Conservation (phyloP, 2,797 vertebrate species). For the Rhabdomys pumilio region DNA sequence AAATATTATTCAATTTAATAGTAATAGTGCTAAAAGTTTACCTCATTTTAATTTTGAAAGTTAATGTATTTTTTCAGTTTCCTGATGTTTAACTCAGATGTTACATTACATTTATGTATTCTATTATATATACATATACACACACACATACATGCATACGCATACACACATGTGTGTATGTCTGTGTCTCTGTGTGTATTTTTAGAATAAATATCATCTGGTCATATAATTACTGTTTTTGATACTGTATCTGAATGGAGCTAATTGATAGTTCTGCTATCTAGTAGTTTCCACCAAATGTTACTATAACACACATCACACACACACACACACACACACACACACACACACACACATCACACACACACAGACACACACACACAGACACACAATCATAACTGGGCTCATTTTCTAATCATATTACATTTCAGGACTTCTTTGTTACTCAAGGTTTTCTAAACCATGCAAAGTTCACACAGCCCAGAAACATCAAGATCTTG, state of each 20-base stretch:
- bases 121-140: too few species aligned
- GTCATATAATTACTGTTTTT: background rate
- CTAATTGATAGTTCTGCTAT: background rate
- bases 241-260: constrained; percentile 18
- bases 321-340: too few species aligned
- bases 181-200: background rate
- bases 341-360: too few species aligned
- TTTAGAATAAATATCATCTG: background rate
- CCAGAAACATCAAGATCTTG: background rate
- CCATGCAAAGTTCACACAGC: background rate
- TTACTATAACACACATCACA: background rate
- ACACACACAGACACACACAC: too few species aligned
- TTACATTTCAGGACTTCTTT: background rate
- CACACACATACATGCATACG: too few species aligned
- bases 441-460: background rate
- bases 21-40: background rate
- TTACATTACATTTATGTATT: too few species aligned
- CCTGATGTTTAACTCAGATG: background rate
- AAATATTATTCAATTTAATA: background rate
- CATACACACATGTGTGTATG: background rate
- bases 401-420: background rate
- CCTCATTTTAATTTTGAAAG: background rate
- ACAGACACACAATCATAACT: background rate
- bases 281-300: background rate
- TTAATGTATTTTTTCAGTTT: background rate